Conservation (phyloP, 1,140 invertebrate genomes). For the Acyrthosiphon pisum region DNA sequence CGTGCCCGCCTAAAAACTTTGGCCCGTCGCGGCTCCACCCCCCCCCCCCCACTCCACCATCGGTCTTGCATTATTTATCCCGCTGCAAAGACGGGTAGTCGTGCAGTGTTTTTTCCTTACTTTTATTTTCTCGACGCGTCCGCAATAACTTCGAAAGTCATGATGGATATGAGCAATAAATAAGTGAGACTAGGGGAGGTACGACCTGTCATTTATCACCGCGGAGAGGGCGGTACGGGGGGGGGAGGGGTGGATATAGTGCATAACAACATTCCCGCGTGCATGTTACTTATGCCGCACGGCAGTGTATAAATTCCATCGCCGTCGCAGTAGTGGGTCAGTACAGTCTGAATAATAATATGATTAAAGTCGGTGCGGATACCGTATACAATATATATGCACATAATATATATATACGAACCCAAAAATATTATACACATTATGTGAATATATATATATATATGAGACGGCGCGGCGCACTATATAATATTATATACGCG, state of each 20-base stretch:
- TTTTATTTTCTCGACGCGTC: slow-evolving; percentile 51
- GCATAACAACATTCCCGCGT: not conserved
- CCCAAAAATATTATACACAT: not conserved
- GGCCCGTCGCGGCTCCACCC: not conserved
- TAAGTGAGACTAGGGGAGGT: slow-evolving; percentile 22
- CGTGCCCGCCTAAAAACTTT: slow-evolving; percentile 35
- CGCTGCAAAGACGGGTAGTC: not conserved
- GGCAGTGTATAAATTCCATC: slow-evolving; percentile 18
- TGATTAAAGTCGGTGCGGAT: not conserved
- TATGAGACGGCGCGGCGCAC: not conserved
- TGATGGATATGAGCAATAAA: slow-evolving; percentile 54
- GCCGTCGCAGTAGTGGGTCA: slow-evolving; percentile 2
- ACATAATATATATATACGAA: not conserved
- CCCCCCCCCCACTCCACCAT: not conserved
- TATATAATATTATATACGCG: not conserved
- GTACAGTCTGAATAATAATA: slow-evolving; percentile 40
- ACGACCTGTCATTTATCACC: slow-evolving; percentile 50
- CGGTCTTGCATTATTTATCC: slow-evolving; percentile 40
- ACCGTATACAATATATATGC: not conserved
- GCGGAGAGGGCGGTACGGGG: not conserved
- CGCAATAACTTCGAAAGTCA: slow-evolving; percentile 54
- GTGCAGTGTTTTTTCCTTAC: not conserved
- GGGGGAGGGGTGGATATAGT: not conserved
- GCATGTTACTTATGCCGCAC: slow-evolving; percentile 41
- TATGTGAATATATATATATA: not conserved